A percentile compares a stretch with the other conserved stretches of the same genome.
These are phyloP conservation scores for Troglohyphantes excavatus DNA, from an alignment of 2,888 invertebrate genomes.

Conservation along the genomic window DNA sequence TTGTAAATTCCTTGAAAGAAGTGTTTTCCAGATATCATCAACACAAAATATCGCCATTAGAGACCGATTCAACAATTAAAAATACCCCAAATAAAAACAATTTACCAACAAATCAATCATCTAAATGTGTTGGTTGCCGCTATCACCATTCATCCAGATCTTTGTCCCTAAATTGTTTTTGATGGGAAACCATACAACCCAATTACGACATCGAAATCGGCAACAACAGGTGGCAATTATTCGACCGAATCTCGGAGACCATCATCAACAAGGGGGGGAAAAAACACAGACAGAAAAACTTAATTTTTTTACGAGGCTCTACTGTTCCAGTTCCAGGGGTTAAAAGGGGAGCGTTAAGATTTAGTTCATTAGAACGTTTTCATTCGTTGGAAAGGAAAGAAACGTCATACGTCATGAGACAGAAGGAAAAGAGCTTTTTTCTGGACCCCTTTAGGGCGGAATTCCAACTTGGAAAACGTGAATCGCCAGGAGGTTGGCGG, in stretches of 20 bases:
- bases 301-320: not conserved
- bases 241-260: not conserved
- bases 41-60: too few species aligned
- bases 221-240: constrained; percentile 39
- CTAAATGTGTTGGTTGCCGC: too few species aligned
- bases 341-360: constrained; percentile 53
- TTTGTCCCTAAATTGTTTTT: too few species aligned
- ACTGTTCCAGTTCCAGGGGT: constrained; percentile 56
- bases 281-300: not conserved
- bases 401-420: constrained; percentile 4
- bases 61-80: too few species aligned
- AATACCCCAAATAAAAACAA: too few species aligned
- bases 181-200: constrained; percentile 6
- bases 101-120: too few species aligned
- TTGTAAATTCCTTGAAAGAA: too few species aligned
- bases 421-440: constrained; percentile 46
- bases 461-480: constrained; percentile 25
- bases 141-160: too few species aligned
- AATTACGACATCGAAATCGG: not conserved
- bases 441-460: not conserved
- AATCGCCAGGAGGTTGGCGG: not conserved
- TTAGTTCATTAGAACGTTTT: constrained; percentile 61
- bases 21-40: too few species aligned
- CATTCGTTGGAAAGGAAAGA: constrained; percentile 30
- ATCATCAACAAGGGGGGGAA: not conserved